These are phyloP conservation scores for Brachionus rotundiformis DNA, from an alignment of 1,140 invertebrate genomes.

Conservation along the genomic window DNA sequence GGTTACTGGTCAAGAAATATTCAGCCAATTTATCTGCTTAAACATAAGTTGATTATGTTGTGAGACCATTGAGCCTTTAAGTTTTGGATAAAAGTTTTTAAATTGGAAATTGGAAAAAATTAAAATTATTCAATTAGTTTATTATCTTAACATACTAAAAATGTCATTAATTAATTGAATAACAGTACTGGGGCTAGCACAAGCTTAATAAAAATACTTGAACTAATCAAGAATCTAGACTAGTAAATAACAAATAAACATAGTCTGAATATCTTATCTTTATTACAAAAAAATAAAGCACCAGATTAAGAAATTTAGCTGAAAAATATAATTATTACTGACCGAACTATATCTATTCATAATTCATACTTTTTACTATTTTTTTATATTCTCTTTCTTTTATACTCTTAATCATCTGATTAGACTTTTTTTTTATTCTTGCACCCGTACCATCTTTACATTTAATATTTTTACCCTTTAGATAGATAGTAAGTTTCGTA, in stretches of 20 bases:
- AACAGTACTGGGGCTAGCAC: not conserved
- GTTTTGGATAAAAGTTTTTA: too few relatives aligned
- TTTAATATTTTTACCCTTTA: not conserved
- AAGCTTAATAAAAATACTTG: not conserved
- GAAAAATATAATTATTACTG: not conserved
- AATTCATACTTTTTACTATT: not conserved
- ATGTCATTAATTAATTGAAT: slow-evolving; percentile 13
- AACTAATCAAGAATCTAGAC: slow-evolving; percentile 2
- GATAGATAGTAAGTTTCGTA: not conserved
- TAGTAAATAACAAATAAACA: not conserved
- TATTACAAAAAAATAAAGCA: not conserved
- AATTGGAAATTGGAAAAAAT: not conserved
- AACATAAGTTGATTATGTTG: too few relatives aligned
- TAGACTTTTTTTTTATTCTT: not conserved
- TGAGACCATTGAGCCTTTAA: too few relatives aligned
- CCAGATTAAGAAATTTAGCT: not conserved
- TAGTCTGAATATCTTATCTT: slow-evolving; percentile 14
- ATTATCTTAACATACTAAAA: not conserved
- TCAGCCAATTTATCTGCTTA: too few relatives aligned
- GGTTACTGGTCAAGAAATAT: too few relatives aligned
- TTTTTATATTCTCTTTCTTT: not conserved
- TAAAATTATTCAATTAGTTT: not conserved
- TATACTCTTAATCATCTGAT: not conserved
- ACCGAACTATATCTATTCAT: not conserved
- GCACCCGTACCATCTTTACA: not conserved